Evolutionary conservation across 1,140 invertebrate genomes (phyloP), one percentile per base, ranked within the genome.

Genomic region (Ceratoteleas bidentatus): DNA sequence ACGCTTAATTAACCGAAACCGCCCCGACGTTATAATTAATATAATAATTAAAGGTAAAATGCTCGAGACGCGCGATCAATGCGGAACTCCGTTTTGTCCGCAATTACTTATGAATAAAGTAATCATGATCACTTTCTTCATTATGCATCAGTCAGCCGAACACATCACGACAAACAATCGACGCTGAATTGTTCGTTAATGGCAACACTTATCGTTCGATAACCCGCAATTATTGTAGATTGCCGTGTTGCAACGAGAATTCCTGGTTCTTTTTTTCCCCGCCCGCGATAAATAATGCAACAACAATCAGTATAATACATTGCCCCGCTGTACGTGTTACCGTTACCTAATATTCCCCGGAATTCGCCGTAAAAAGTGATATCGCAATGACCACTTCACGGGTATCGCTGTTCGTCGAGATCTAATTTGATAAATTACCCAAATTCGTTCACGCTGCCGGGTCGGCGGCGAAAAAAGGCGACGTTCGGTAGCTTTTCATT

Each of bases 161-260:
- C 65, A 72, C 78, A 66, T 76, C 65, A 72, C 54, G 72, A 76
- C 72, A 76, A 81, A 81, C 72, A 76, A 81, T 81, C 61, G 78
- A 64, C 64, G 65, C 56, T 64, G 72, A 72, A 75, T 75, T 68
- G 68, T 77, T 73, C 79, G 66, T 77, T 82, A 76, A 82, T 77
- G 68, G 73, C 73, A 77, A 81, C 78, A 75, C 66, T 81, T 75
- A 81, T 75, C 78, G 73, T 76, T 64, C 79, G 62, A 77, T 77
- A 82, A 76, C 68, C 73, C 79, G 73, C 73, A 73, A 82, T 82
- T 82, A 82, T 73, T 69, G 72, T 75, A 58, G 66, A 76, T 76
- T 86, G 81, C 60, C 72, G 56, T 65, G 86, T 85, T 82, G 70
- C 66, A 72, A 78, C 82, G 64, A 80, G 74, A 69, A 81, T 85